phyloP scores from a whole-genome alignment of 2,888 invertebrate genomes.

The Trisateles emortualis region DNA sequence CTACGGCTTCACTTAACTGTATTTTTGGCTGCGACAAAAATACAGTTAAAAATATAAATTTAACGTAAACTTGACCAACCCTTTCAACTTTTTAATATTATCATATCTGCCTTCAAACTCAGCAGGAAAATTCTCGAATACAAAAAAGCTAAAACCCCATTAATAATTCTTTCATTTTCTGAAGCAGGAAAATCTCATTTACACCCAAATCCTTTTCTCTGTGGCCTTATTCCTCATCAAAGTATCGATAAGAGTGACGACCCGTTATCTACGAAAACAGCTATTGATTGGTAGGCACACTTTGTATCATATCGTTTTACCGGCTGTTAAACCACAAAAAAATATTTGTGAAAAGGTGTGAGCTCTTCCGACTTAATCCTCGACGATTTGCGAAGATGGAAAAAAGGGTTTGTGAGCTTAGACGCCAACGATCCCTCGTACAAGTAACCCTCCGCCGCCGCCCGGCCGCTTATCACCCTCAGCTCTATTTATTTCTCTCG shows the following conservation, averaged over 20 bases:
- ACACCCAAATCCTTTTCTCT: conserved; percentile 56
- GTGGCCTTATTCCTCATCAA: conserved; percentile 56
- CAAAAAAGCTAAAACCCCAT: conserved; percentile 30
- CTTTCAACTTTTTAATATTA: conserved; percentile 1
- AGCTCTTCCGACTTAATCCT: conserved; percentile 80
- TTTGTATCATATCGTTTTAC: conserved; percentile 76
- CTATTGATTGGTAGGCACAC: conserved; percentile 69
- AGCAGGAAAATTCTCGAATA: conserved; percentile 19
- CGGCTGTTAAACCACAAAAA: conserved; percentile 76
- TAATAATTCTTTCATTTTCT: conserved; percentile 52
- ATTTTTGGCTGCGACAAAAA: conserved; percentile 15
- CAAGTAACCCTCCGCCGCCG: conserved; percentile 69
- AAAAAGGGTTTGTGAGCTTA: conserved; percentile 81
- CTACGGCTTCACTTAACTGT: conserved; percentile 17
- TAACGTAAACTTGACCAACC: conserved; percentile 2
- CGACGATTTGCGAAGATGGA: conserved; percentile 83
- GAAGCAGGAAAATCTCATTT: conserved; percentile 58
- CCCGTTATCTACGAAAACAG: conserved; percentile 64
- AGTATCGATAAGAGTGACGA: conserved; percentile 59
- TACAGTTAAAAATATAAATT: conserved; percentile 8
- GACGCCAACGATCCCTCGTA: conserved; percentile 66
- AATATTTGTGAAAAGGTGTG: conserved; percentile 81
- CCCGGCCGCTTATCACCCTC: conserved; percentile 71
- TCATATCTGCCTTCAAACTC: background rate
- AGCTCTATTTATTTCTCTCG: conserved; percentile 74